phyloP scores from a whole-genome alignment of 2,113 vertebrate species.

The Otocyon megalotis region DNA sequence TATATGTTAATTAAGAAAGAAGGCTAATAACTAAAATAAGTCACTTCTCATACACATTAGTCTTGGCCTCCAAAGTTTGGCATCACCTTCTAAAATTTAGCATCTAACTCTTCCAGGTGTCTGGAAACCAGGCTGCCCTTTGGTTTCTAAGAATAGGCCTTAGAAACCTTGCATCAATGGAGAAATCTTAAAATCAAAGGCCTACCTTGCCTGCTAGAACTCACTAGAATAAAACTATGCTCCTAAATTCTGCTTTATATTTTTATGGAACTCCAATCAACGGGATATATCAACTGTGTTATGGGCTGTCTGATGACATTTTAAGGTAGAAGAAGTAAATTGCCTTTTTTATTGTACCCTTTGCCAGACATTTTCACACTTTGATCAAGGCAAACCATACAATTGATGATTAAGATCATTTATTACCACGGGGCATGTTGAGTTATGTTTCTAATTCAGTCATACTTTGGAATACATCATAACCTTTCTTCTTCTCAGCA shows the following conservation, averaged over 20 bases:
- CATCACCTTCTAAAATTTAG: neutral
- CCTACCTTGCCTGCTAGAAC: neutral
- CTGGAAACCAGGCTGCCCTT: neutral
- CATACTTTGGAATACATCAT: neutral
- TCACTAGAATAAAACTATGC: neutral
- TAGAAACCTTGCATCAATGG: neutral
- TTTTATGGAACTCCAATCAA: conserved; percentile 64
- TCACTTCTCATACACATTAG: neutral
- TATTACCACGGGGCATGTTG: neutral
- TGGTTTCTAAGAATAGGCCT: neutral
- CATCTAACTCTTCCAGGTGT: neutral
- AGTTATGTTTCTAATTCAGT: conserved; percentile 29
- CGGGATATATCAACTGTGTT: conserved; percentile 63
- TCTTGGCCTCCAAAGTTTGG: neutral
- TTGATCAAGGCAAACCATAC: conserved; percentile 60
- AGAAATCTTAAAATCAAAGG: neutral
- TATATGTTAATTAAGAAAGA: neutral
- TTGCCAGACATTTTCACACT: conserved; percentile 55
- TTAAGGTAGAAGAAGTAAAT: conserved; percentile 66
- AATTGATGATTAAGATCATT: conserved; percentile 53
- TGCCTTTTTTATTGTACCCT: conserved; percentile 71
- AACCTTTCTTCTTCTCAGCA: neutral
- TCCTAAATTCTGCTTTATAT: conserved; percentile 56
- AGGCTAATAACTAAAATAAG: neutral
- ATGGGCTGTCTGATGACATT: conserved; percentile 64